Evolutionary conservation across 1,140 invertebrate species (phyloP).

Genomic region (Campoletis sonorensis): DNA sequence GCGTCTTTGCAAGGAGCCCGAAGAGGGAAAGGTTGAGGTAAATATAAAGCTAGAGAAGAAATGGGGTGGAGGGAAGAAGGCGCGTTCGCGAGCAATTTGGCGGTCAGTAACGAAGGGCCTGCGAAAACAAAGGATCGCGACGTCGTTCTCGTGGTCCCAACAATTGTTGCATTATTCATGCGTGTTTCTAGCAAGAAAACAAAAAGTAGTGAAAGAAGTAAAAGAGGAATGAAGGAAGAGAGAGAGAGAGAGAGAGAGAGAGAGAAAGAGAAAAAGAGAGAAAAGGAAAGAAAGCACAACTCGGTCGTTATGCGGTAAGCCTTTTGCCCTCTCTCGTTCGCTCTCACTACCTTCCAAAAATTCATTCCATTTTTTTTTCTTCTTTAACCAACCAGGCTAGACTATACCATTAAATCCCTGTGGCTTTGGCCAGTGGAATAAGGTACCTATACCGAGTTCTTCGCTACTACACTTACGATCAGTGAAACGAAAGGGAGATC

Average conservation of each 20-base stretch:
- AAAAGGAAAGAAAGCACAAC: neutral
- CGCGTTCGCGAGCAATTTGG: conserved; percentile 69
- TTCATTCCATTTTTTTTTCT: conserved; percentile 28
- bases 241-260: neutral
- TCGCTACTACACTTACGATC: conserved; percentile 30
- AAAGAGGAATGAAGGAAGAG: neutral
- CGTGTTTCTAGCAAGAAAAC: conserved; percentile 70
- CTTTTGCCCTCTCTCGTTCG: conserved; percentile 46
- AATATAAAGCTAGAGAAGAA: conserved; percentile 55
- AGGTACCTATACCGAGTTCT: neutral
- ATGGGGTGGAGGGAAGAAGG: conserved; percentile 53
- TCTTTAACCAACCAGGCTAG: conserved; percentile 8
- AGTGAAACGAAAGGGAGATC: conserved; percentile 20
- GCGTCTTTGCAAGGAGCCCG: neutral
- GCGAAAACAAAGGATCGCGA: conserved; percentile 72
- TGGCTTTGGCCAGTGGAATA: neutral
- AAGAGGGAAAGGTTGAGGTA: conserved; percentile 41
- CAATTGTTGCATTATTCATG: conserved; percentile 76
- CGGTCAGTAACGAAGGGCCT: conserved; percentile 69
- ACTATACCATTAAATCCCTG: conserved; percentile 4
- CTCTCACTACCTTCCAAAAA: conserved; percentile 37
- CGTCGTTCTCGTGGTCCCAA: conserved; percentile 50
- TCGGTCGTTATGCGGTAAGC: conserved; percentile 42
- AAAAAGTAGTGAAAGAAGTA: neutral
- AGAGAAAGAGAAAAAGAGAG: neutral